A percentile compares a stretch with the other conserved stretches of the same genome.
phyloP scores from a whole-genome alignment of 2,797 vertebrate genomes.

The Myotis findleyi region DNA sequence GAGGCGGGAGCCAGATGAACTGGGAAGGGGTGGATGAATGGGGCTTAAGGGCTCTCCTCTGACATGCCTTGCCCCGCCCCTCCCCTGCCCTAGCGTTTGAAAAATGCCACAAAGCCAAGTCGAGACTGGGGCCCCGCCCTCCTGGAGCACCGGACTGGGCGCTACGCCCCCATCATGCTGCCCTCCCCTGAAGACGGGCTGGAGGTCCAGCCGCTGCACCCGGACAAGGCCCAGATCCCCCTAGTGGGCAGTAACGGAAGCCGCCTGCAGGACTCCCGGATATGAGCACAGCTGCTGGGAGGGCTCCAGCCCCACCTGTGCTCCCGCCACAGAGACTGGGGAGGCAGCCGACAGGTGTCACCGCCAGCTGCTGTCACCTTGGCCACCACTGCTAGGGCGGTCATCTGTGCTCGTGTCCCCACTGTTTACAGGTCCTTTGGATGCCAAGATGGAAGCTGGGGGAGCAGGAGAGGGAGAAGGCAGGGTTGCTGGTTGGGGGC shows the following conservation, averaged over 20 bases:
- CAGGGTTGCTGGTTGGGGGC: neutral
- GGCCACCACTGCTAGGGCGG: constrained; percentile 69
- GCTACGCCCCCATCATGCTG: constrained; percentile 90
- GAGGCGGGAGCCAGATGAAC: constrained; percentile 6
- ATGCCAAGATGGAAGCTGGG: constrained; percentile 71
- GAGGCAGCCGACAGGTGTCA: constrained; percentile 31
- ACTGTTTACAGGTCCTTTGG: constrained; percentile 82
- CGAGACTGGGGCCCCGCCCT: constrained; percentile 97
- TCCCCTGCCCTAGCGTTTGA: constrained; percentile 91
- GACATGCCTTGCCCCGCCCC: neutral
- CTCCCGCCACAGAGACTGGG: constrained; percentile 73
- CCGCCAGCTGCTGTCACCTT: constrained; percentile 32
- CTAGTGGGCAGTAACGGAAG: constrained; percentile 95
- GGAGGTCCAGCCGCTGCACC: constrained; percentile 89
- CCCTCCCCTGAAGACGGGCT: constrained; percentile 86
- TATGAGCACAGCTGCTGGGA: constrained; percentile 87
- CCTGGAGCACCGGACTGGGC: constrained; percentile 95
- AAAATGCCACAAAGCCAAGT: constrained; percentile 93
- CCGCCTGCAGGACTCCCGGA: constrained; percentile 95
- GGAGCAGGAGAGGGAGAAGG: neutral
- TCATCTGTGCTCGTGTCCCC: constrained; percentile 72
- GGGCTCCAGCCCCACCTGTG: neutral
- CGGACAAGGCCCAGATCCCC: constrained; percentile 91
- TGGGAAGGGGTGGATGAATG: neutral
- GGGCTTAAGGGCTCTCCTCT: neutral